These are phyloP conservation scores for Scotopteryx bipunctaria DNA, from an alignment of 2,888 invertebrate species.

Conservation along the genomic window DNA sequence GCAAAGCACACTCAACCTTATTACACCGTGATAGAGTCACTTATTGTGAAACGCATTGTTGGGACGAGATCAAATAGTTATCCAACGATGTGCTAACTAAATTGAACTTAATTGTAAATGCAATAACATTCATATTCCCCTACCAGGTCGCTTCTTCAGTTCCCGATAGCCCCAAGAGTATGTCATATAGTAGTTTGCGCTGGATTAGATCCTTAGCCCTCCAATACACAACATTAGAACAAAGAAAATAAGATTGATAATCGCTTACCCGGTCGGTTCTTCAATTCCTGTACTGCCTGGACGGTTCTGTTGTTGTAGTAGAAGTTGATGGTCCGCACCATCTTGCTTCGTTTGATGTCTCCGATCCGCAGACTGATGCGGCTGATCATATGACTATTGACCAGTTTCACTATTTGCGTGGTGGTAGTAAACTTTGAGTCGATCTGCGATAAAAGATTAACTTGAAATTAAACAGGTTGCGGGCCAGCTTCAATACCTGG, in stretches of 20 bases:
- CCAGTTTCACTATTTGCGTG: constrained; percentile 97
- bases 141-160: too few relatives aligned
- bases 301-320: constrained; percentile 98
- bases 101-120: too few relatives aligned
- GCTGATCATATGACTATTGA: constrained; percentile 97
- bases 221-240: too few relatives aligned
- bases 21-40: neutral
- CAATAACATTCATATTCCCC: too few relatives aligned
- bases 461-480: neutral
- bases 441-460: constrained; percentile 69
- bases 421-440: constrained; percentile 99
- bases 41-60: neutral
- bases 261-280: constrained; percentile 91
- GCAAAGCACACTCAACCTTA: constrained; percentile 24
- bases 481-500: too few relatives aligned
- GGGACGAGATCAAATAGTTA: too few relatives aligned
- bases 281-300: constrained; percentile 98
- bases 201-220: too few relatives aligned
- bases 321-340: constrained; percentile 97
- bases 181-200: too few relatives aligned
- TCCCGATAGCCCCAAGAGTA: too few relatives aligned
- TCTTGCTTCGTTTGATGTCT: constrained; percentile 97
- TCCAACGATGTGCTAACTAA: too few relatives aligned
- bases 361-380: constrained; percentile 96
- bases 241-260: neutral